Base-by-base conservation (phyloP, 2,113 vertebrate species). In the Ariopsis seemanni region DNA sequence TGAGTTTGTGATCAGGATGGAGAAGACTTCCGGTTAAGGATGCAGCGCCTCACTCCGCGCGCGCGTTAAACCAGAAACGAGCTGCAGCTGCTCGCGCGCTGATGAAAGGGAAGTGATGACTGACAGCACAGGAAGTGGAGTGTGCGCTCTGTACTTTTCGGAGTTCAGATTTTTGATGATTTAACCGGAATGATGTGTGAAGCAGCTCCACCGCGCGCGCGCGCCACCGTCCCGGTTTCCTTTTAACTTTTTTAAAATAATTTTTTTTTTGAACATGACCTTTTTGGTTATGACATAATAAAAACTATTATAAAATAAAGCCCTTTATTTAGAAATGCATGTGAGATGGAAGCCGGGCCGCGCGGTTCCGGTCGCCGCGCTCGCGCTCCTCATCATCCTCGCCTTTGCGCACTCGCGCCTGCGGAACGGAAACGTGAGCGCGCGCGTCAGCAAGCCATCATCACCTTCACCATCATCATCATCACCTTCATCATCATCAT, bases 341-440 rank as follows among this genome's bases (percentile, higher is more conserved):
- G 48, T 72, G 60, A 55, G 82, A 20, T 83, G 80, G 84, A 90
- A 57, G 57, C 84, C 92, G 0, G 87, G 92, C 5, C 92, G 93
- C 48, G 88, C 87, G 30, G 14, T 94, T 7, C 86, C 86, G 48
- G 34, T 91, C 84, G 90, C 93, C 20, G 88, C 93, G 0, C 55
- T 94, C 20, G 90, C 93, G 5, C 91, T 93, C 53, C 89, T 94
- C 87, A 77, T 94, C 88, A 79, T 95, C 10, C 52, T 95, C 8
- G 84, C 94, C 15, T 92, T 92, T 18, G 88, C 95, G 92, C 92
- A 95, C 84, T 84, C 93, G 79, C 91, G 93, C 82, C 83, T 94
- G 74, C 91, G 92, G 87, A 86, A 89, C 22, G 58, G 86, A 86
- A 85, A 82, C 2, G 22, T 65, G 42, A 79, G 10, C n/a, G 17